These are phyloP conservation scores for Actinia tenebrosa DNA, from an alignment of 64 coral and sea anemone species.

Conservation along the genomic window DNA sequence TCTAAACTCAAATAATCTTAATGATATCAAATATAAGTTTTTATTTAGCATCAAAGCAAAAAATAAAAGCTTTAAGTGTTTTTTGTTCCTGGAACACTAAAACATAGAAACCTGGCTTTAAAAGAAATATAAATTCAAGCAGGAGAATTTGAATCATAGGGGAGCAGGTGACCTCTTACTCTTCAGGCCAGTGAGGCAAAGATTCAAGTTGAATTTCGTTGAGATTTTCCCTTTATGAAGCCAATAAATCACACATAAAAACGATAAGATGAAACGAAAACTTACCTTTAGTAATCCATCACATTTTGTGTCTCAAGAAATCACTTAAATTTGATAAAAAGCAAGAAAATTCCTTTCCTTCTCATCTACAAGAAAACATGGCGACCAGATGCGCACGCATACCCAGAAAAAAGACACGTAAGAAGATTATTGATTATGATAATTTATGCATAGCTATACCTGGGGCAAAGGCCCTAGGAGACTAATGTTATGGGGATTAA, in stretches of 20 bases:
- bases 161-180: conserved; percentile 7
- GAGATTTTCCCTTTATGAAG: background rate
- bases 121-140: conserved; percentile 1
- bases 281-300: background rate
- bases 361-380: background rate
- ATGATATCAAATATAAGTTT: background rate
- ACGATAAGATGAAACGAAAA: background rate
- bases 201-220: background rate
- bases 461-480: background rate
- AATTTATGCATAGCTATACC: conserved; percentile 11
- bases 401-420: conserved; percentile 28
- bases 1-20: background rate
- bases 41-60: background rate
- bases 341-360: conserved; percentile 1
- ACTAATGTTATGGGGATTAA: no score
- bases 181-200: background rate
- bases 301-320: background rate
- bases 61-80: background rate
- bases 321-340: background rate
- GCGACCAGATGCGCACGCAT: conserved; percentile 18
- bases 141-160: background rate
- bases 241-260: background rate
- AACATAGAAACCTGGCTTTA: background rate
- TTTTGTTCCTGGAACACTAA: background rate
- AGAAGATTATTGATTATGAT: background rate